phyloP scores from a whole-genome alignment of 2,113 vertebrate species.

The Tiliqua scincoides region DNA sequence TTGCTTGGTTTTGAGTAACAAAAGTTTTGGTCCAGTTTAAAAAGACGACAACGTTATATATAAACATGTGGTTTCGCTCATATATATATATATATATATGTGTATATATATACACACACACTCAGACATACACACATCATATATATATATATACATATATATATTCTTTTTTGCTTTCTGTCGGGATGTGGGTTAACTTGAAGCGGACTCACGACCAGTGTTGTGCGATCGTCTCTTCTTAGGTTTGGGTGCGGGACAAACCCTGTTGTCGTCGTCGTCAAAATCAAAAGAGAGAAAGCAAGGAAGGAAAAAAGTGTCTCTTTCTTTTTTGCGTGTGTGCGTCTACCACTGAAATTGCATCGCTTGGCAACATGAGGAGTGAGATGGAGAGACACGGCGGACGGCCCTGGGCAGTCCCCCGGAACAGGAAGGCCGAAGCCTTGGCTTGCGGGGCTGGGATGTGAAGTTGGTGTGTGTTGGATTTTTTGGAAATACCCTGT shows the following conservation, averaged over 20 bases:
- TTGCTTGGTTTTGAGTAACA: constrained; percentile 66
- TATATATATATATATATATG: background rate
- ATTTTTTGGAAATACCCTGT: constrained; percentile 71
- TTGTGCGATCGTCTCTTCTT: constrained; percentile 70
- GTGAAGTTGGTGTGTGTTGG: constrained; percentile 2
- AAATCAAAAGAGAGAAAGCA: constrained; percentile 16
- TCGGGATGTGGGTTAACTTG: constrained; percentile 58
- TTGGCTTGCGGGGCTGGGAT: background rate
- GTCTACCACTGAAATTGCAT: constrained; percentile 49
- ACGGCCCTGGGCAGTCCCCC: constrained; percentile 19
- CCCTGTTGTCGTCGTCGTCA: constrained; percentile 6
- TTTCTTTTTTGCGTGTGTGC: background rate
- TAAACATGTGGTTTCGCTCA: constrained; percentile 19
- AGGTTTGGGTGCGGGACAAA: constrained; percentile 63
- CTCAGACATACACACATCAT: too few species aligned
- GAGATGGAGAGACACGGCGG: constrained; percentile 35
- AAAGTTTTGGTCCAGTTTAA: constrained; percentile 75
- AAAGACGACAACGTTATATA: constrained; percentile 69
- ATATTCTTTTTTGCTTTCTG: constrained; percentile 61
- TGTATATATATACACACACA: too few species aligned
- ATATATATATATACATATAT: background rate
- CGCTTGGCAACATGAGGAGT: constrained; percentile 49
- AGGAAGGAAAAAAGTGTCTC: constrained; percentile 30
- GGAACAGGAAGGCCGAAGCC: constrained; percentile 39
- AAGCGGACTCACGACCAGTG: constrained; percentile 59